Base-by-base conservation (phyloP, 1,140 invertebrate species). In the Cryptotermes secundus region DNA sequence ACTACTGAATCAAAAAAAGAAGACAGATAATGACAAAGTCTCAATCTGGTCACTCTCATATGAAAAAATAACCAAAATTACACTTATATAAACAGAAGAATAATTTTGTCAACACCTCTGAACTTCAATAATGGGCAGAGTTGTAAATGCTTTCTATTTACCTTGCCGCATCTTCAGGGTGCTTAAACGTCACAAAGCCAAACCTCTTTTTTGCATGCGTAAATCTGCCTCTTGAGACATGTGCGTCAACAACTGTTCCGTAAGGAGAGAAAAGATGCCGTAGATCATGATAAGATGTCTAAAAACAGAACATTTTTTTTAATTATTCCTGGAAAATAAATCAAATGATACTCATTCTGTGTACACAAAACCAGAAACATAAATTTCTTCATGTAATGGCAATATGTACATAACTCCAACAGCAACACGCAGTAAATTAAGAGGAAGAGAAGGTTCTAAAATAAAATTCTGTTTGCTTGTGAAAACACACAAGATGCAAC, bases 131-230 rank as follows among this genome's bases (percentile, higher is more conserved):
- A 49, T 49, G 45, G 3, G 3, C 19, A 22, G 3, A 19, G 0
- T 7, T 49, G 3, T 49, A 49, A 49, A 49, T 49, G 45, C 22
- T 34, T 81, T 81, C 24, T 49, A 65, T 79, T 72, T 84, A 84
- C 84, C 42, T 84, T 16, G 34, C 0, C 38, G 84, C 84, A 84
- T 84, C 84, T 81, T 84, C 84, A 59, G 84, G 84, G 38, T 53
- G 35, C 31, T 81, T 53, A 36, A n/a, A 84, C 24, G 84, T 84
- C 19, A 84, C 80, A 84, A 84, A 84, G 22, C 80, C 84, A 45
- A 53, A 84, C 9, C 34, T 53, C 36, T 34, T 81, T 84, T 38
- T 84, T 45, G 65, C 34, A 16, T n/a, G 79, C 0, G 84, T 84
- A 45, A 84, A 26, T 79, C 3, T 34, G 31, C 80, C 45, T 72